Evolutionary conservation across 2,888 invertebrate genomes (phyloP).

Genomic region (Aplocera efformata): DNA sequence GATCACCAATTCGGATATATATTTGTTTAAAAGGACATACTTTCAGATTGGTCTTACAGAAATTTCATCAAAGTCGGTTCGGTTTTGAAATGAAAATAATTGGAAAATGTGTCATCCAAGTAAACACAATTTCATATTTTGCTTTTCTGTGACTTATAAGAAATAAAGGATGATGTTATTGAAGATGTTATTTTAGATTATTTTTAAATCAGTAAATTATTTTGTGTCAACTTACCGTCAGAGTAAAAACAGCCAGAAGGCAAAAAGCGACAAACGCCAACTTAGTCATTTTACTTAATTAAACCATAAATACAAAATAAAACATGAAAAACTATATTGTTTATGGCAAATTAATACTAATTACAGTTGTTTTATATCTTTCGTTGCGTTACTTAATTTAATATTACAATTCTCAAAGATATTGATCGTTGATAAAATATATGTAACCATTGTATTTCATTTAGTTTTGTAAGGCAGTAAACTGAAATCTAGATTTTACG

Average conservation of each 20-base stretch:
- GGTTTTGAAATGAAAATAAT: no score
- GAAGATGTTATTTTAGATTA: no score
- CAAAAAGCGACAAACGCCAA: slow-evolving; percentile 16
- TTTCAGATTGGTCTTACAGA: no score
- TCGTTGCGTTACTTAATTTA: slow-evolving; percentile 8
- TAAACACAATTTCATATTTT: no score
- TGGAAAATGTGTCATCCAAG: no score
- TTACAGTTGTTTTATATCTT: slow-evolving; percentile 26
- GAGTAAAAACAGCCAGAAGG: slow-evolving; percentile 18
- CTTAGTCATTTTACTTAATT: slow-evolving; percentile 23
- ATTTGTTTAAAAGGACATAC: no score
- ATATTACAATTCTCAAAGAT: slow-evolving; percentile 14
- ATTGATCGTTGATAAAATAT: slow-evolving; percentile 1
- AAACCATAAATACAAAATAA: slow-evolving; percentile 16
- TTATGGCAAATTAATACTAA: slow-evolving; percentile 17
- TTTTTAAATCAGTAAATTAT: no score
- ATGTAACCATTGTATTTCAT: slow-evolving; percentile 1
- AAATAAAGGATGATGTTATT: no score
- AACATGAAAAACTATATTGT: slow-evolving; percentile 12
- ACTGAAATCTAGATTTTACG: not conserved
- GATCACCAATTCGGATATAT: no score
- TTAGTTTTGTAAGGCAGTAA: slow-evolving; percentile 4
- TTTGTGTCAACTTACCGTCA: slow-evolving; percentile 20
- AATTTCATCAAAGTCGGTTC: no score
- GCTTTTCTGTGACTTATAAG: no score